phyloP scores from a whole-genome alignment of 2,113 vertebrate genomes.

The Echinops telfairi region DNA sequence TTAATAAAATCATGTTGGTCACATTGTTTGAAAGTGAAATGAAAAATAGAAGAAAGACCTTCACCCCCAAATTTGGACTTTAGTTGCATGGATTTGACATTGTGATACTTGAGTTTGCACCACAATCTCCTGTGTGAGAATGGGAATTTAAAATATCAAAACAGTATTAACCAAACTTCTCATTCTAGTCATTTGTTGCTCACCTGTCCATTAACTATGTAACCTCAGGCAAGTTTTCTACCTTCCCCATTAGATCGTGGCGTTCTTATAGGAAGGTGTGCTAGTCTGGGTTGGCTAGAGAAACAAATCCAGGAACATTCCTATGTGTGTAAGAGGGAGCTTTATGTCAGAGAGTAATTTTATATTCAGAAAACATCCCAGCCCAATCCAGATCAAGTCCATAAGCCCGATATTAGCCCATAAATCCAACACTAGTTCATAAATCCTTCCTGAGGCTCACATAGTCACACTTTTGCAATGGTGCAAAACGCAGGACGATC shows the following conservation, averaged over 20 bases:
- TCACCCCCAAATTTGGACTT: background rate
- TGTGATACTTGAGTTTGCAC: background rate
- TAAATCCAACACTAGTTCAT: no score
- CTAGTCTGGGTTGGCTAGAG: no score
- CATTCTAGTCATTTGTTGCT: slow-evolving; percentile 18
- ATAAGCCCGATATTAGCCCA: no score
- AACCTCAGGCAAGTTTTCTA: background rate
- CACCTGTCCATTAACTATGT: background rate
- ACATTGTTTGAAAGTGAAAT: background rate
- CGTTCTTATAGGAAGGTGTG: background rate
- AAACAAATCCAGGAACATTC: no score
- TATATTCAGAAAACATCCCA: no score
- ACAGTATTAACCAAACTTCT: background rate
- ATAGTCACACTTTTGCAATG: no score
- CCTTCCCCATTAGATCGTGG: background rate
- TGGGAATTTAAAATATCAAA: slow-evolving; percentile 18
- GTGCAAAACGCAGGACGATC: no score
- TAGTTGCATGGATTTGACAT: background rate
- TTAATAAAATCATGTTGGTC: slow-evolving; percentile 12
- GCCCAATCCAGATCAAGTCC: no score
- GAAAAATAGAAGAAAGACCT: background rate
- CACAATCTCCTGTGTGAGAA: background rate
- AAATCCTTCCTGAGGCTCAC: no score
- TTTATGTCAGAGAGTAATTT: no score
- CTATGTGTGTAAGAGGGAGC: no score